Conservation (phyloP, 2,888 invertebrate genomes). For the Tetranychus truncatus region DNA sequence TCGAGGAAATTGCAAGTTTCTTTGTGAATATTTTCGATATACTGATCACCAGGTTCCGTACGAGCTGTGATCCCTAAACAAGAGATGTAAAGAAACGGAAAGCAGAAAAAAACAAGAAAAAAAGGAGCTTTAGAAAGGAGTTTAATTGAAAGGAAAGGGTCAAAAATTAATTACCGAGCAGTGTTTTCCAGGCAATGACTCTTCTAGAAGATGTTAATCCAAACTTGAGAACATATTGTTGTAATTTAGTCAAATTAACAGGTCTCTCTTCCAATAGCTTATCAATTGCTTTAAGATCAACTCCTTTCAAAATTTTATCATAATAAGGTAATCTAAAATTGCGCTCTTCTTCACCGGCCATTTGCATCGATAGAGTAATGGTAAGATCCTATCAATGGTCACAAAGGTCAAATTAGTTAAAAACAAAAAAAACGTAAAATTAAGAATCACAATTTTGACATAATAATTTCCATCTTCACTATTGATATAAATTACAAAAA, state of each 20-base stretch:
- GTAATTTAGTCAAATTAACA: neutral
- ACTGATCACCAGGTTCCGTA: neutral
- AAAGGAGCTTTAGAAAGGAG: neutral
- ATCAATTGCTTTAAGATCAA: slow-evolving; percentile 4
- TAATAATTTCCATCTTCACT: no score
- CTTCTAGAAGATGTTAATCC: neutral
- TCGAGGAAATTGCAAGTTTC: neutral
- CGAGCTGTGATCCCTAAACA: neutral
- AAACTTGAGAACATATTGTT: neutral
- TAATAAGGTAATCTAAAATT: slow-evolving; percentile 8
- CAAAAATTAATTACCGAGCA: neutral
- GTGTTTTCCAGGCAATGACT: neutral
- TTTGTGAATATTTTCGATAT: neutral
- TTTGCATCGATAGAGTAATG: neutral
- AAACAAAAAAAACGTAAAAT: no score
- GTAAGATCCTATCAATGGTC: neutral
- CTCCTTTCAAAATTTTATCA: slow-evolving; percentile 2
- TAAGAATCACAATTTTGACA: no score
- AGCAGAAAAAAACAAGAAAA: neutral
- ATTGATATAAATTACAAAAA: no score
- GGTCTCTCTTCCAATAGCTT: slow-evolving; percentile 7
- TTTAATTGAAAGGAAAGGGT: neutral
- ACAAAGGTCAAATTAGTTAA: no score
- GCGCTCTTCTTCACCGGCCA: slow-evolving; percentile 5
- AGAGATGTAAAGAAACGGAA: neutral